Base-by-base conservation (phyloP, 2,888 invertebrate genomes). In the Aphidius colemani region DNA sequence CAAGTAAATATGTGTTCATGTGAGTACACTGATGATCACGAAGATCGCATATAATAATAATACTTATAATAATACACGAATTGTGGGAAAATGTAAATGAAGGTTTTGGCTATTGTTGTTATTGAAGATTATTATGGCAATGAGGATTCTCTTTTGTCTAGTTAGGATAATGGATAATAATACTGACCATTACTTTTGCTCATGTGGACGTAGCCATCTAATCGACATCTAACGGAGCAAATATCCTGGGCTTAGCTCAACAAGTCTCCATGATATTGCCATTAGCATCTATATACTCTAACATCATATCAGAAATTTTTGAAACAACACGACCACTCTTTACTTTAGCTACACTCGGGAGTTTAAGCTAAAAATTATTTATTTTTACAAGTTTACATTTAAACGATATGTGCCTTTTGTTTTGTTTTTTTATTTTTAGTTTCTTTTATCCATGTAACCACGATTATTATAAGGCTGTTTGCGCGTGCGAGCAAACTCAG, bases 141-240 rank as follows among this genome's bases (percentile, higher is more conserved):
- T n/a, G 40, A 41, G 1, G 18, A 18, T 53, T 30, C 8, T 53
- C 40, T n/a, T 13, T 48, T 48, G 48, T 48, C 48, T 48, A 48
- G 13, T 48, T 48, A 13, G 13, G 48, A 48, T 48, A 48, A 48
- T 48, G 11, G 48, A 48, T 48, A 48, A 48, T 48, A 13, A 48
- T 48, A 48, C 48, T 13, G 7, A 48, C 46, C n/a, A 46, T 46
- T 46, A 46, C 11, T 48, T 3, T 48, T 48, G 11, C 48, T 48
- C 48, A 13, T 48, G 11, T 48, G 11, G 48, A 13, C 11, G 48
- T 13, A 46, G 46, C 11, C 46, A 46, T 40, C 61, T 61, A 61
- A 67, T 65, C 58, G 59, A 58, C 56, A 61, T 65, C 61, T 63
- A 65, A 67, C 65, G 61, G 63, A 65, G 67, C 61, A 57, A 65